Conservation (phyloP, 2,113 vertebrate species). For the Ivindomyrus marchei region DNA sequence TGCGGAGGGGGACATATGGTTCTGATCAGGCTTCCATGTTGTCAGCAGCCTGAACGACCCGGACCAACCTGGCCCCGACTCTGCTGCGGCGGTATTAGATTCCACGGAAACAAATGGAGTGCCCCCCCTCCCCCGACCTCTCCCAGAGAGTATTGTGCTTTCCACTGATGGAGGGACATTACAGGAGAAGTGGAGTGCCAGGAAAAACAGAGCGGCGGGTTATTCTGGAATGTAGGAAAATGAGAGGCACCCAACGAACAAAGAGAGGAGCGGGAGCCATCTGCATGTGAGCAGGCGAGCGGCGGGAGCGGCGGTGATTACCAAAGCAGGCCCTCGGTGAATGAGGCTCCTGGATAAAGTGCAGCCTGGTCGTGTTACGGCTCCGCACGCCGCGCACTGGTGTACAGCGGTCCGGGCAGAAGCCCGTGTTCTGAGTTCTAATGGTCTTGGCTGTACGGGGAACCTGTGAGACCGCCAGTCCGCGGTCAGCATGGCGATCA, state of each 20-base stretch:
- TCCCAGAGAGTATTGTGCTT: conserved; percentile 46
- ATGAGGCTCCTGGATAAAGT: neutral
- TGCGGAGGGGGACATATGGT: conserved; percentile 56
- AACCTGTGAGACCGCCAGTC: neutral
- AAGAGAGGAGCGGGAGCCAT: conserved; percentile 31
- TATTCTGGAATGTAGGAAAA: conserved; percentile 47
- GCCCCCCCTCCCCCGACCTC: conserved; percentile 34
- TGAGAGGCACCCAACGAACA: conserved; percentile 44
- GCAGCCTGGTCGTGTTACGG: neutral
- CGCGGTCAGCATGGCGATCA: neutral
- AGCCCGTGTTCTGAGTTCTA: neutral
- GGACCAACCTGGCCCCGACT: conserved; percentile 42
- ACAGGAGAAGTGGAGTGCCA: conserved; percentile 40
- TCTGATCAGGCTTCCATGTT: conserved; percentile 62
- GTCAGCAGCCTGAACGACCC: conserved; percentile 42
- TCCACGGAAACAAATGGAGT: conserved; percentile 58
- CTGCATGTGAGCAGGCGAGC: conserved; percentile 14
- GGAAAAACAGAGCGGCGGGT: conserved; percentile 49
- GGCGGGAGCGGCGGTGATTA: conserved; percentile 7
- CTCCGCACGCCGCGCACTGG: neutral
- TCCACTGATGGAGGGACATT: conserved; percentile 48
- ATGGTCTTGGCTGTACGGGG: neutral
- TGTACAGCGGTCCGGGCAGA: neutral
- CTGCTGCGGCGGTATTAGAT: conserved; percentile 51
- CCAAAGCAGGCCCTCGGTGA: neutral